Conservation (phyloP, 2,797 vertebrate species). For the Alectoris magna region DNA sequence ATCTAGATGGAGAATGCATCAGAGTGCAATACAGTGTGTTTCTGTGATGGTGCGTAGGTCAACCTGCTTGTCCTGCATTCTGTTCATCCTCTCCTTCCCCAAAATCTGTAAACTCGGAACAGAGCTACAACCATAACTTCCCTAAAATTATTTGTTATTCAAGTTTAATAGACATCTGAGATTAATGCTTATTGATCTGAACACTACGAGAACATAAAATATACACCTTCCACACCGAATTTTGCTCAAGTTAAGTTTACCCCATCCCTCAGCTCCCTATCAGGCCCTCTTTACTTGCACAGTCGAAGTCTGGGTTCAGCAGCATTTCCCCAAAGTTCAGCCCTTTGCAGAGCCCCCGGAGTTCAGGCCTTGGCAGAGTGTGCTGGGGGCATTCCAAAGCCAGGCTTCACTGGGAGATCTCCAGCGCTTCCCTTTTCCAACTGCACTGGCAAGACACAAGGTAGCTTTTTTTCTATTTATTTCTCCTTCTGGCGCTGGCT, state of each 20-base stretch:
- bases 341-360: constrained; percentile 25
- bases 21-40: accelerated
- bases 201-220: neutral
- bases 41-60: neutral
- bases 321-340: constrained; percentile 34
- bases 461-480: constrained; percentile 61
- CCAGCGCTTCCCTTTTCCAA: constrained; percentile 46
- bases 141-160: neutral
- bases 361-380: neutral
- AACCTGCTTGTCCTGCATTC: neutral
- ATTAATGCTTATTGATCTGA: neutral
- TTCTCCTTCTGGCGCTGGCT: constrained; percentile 65
- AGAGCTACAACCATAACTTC: neutral
- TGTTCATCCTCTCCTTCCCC: neutral
- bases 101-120: neutral
- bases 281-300: neutral
- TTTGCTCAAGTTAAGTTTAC: neutral
- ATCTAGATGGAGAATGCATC: accelerated
- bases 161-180: neutral
- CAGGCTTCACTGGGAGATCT: neutral
- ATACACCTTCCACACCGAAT: neutral
- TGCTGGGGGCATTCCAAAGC: constrained; percentile 46
- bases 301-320: neutral
- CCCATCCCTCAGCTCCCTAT: neutral
- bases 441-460: constrained; percentile 46